Conservation (phyloP, 1,140 invertebrate genomes). For the Ephestia elutella region DNA sequence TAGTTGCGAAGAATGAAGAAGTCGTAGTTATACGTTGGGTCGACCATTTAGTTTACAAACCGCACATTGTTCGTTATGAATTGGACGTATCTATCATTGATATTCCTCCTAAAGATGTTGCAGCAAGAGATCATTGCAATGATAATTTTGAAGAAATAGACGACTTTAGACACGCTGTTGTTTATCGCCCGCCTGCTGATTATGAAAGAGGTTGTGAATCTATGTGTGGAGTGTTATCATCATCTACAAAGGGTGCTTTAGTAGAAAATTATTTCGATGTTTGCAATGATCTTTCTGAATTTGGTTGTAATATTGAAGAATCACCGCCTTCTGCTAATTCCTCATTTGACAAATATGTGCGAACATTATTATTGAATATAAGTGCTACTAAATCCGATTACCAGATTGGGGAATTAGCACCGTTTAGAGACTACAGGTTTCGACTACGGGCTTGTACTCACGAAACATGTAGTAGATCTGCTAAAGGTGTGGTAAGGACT, state of each 20-base stretch:
- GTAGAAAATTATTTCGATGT: constrained; percentile 58
- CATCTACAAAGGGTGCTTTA: constrained; percentile 42
- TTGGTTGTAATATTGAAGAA: constrained; percentile 31
- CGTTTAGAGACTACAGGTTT: constrained; percentile 60
- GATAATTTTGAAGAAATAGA: constrained; percentile 35
- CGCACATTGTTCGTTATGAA: constrained; percentile 47
- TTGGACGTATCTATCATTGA: constrained; percentile 51
- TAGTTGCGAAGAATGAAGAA: constrained; percentile 43
- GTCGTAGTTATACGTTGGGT: constrained; percentile 52
- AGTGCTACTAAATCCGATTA: constrained; percentile 32
- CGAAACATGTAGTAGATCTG: constrained; percentile 41
- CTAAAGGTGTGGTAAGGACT: constrained; percentile 45
- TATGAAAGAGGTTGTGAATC: constrained; percentile 57
- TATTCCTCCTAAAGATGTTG: constrained; percentile 28
- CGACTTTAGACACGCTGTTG: constrained; percentile 47
- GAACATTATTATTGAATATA: constrained; percentile 40
- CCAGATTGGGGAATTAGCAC: constrained; percentile 46
- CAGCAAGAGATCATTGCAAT: constrained; percentile 39
- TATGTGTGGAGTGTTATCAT: constrained; percentile 53
- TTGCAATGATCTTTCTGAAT: constrained; percentile 28
- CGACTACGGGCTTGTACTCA: constrained; percentile 47
- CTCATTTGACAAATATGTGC: constrained; percentile 32
- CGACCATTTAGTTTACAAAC: constrained; percentile 48
- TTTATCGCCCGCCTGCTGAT: constrained; percentile 51
- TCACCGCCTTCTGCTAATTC: constrained; percentile 30